Evolutionary conservation across 2,113 vertebrate genomes (phyloP), one percentile per base, ranked within the genome.

Genomic region (Caracal caracal): DNA sequence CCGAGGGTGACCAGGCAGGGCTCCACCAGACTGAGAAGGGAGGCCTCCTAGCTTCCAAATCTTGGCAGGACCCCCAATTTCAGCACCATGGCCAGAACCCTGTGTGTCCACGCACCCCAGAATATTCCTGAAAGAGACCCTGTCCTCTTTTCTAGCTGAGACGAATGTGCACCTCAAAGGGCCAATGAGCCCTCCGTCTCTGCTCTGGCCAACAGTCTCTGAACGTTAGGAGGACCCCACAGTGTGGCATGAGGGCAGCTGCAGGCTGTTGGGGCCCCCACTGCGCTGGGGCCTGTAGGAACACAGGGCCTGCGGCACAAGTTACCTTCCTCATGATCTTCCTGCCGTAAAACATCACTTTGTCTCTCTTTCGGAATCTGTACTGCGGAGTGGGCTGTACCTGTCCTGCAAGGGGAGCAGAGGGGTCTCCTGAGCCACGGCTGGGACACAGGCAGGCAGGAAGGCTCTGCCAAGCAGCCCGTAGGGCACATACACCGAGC

Each of bases 311-410:
- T 10, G 22, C 71, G 33, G 65, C 0, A 5, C 1, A 0, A 16
- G 73, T 84, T 92, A 99, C 99, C 99, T 99, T 99, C 89, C 99
- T 99, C 99, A 99, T 99, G 96, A 99, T 99, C 98, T 99, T 99
- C 68, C 99, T 98, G 28, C 99, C 99, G 0, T 99, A 99, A 97
- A 99, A 99, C 99, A 99, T 98, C 68, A 99, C 99, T 96, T 99
- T 99, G 98, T 99, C 99, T 92, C 99, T 99, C 98, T 99, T 99
- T 92, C 99, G 99, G 92, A 99, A 99, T 33, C 99, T 98, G 98
- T 99, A 99, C 80, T 99, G 99, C 70, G 99, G 99, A 37, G 96
- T 95, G 0, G 99, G 98, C 95, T 99, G 99, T 4, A 96, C 98
- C 70, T 98, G 98, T 85, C 98, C 99, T 99, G 97, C 22, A 98